Evolutionary conservation across 2,113 vertebrate genomes (phyloP), one percentile per base, ranked within the genome.

Genomic region (Rissa tridactyla): DNA sequence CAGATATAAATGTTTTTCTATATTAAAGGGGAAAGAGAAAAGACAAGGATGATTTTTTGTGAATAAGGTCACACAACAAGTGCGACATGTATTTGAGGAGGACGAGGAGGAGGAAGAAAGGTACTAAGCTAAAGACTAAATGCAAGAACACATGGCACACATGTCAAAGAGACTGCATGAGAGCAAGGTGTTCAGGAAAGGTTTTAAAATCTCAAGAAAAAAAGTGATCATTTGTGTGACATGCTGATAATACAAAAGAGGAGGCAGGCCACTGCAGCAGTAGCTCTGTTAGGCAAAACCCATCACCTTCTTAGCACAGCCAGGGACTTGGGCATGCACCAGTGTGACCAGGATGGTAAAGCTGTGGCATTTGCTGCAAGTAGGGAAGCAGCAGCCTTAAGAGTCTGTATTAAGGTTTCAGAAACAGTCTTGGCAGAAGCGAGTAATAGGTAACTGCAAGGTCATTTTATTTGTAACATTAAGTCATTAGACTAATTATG

Each of bases 401-500:
- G 13, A 68, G 52, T 4, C 20, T 55, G 15, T 27, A 13, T n/a
- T 8, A 38, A 86, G 73, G 21, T 70, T 75, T 84, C 52, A 60
- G n/a, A 81, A 90, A 83, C 7, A 55, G 6, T 38, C 77, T 83
- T 82, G 81, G 81, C 65, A 91, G 65, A 87, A 92, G 84, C 47
- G 13, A 95, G 0, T n/a, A 90, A 60, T 0, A 78, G 61, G 84
- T 82, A 89, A 84, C 46, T 82, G 73, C 65, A 71, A 94, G 36
- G 62, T 66, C 73, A 91, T 65, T 69, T 57, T 30, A 61, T 79
- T 75, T 68, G 84, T 89, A 73, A 71, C 81, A 87, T 55, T 70
- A 78, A 82, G 69, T 65, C 89, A 82, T 94, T 92, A 86, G 61
- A 51, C 72, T 86, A 89, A 84, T 92, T 71, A 82, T 15, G 32